Percentiles rank a stretch among this genome's conserved stretches.
Conservation (phyloP, 2,888 invertebrate genomes). For the Plemyria rubiginata region DNA sequence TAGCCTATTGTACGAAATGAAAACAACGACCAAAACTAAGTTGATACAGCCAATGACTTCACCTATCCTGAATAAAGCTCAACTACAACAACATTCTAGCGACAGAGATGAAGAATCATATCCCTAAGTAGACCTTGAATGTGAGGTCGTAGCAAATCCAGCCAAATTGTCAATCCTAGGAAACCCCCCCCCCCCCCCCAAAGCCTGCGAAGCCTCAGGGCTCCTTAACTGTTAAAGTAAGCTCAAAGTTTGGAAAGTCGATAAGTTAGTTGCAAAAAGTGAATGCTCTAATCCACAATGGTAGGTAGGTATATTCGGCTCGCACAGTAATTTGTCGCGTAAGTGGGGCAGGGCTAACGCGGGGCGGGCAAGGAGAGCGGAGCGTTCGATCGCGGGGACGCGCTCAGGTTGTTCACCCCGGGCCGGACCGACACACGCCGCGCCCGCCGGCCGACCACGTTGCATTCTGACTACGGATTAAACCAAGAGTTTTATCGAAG, state of each 20-base stretch:
- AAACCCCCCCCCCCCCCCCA: no score
- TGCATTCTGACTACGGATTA: slow-evolving; percentile 50
- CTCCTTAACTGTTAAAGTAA: neutral
- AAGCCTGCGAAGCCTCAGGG: no score
- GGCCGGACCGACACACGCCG: slow-evolving; percentile 52
- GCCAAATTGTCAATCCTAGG: no score
- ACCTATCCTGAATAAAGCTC: no score
- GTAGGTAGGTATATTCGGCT: slow-evolving; percentile 40
- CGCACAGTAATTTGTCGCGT: slow-evolving; percentile 57
- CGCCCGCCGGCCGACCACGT: slow-evolving; percentile 52
- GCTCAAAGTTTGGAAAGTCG: neutral
- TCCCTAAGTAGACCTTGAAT: no score
- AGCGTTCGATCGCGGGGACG: slow-evolving; percentile 76
- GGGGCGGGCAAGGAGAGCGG: slow-evolving; percentile 46
- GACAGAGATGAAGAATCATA: no score
- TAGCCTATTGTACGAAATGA: neutral
- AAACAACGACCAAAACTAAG: neutral
- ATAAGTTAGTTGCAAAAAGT: slow-evolving; percentile 34
- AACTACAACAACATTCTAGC: no score
- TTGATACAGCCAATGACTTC: no score
- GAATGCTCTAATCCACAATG: slow-evolving; percentile 39
- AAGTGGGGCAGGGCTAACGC: slow-evolving; percentile 49
- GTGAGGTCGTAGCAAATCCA: no score
- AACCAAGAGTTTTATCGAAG: slow-evolving; percentile 24
- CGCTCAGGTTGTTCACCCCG: slow-evolving; percentile 77